phyloP scores from a whole-genome alignment of 2,888 invertebrate genomes.

The Belgica antarctica region DNA sequence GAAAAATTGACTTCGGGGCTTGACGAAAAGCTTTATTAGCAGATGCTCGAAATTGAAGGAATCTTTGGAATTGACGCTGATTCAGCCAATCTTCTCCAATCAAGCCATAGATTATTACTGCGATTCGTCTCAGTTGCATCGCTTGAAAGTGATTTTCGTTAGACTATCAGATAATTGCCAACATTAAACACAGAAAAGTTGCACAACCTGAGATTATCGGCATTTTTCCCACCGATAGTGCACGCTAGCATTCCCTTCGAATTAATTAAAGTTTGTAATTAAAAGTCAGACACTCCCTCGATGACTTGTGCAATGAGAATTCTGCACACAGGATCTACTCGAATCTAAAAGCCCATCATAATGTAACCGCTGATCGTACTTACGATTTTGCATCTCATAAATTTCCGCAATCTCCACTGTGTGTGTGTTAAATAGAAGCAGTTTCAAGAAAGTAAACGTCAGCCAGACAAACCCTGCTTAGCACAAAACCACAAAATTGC shows the following conservation, averaged over 20 bases:
- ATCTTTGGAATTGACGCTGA: background rate
- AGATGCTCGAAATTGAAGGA: background rate
- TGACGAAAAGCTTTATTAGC: background rate
- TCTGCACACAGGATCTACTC: background rate
- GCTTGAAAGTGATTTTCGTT: no score
- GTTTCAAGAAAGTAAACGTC: background rate
- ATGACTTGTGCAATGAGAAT: background rate
- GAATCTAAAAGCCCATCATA: background rate
- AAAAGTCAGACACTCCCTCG: background rate
- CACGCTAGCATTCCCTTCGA: background rate
- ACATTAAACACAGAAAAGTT: background rate
- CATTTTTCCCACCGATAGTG: background rate
- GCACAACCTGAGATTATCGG: background rate
- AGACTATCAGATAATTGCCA: background rate
- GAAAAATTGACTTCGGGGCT: background rate
- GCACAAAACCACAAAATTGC: slow-evolving; percentile 38
- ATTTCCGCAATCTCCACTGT: background rate
- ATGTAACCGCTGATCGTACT: background rate
- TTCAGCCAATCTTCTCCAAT: no score
- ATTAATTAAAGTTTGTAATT: background rate
- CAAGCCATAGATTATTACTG: background rate
- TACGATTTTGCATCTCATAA: background rate
- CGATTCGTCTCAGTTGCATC: no score
- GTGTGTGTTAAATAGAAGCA: background rate
- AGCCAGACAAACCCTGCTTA: slow-evolving; percentile 33